A percentile compares a stretch with the other conserved stretches of the same genome.
Conservation (phyloP, 2,888 invertebrate genomes). For the Isotomurus palustris region DNA sequence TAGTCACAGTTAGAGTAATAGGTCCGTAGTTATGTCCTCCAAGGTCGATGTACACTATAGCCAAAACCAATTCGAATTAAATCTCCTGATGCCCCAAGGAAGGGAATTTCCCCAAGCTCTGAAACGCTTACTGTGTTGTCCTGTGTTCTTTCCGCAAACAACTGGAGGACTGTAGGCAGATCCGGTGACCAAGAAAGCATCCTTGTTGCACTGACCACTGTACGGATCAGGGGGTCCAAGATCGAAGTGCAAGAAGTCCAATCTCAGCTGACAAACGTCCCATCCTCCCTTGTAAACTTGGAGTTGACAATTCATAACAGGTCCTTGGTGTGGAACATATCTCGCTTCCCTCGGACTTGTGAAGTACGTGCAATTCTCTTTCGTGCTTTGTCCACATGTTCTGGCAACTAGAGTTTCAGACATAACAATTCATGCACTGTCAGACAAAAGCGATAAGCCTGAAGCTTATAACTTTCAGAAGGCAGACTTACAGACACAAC, state of each 20-base stretch:
- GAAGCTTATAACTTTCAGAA: no score
- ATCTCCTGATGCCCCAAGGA: no score
- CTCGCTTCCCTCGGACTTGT: constrained; percentile 44
- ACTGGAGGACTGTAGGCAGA: constrained; percentile 46
- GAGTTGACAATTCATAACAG: constrained; percentile 46
- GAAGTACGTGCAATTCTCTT: constrained; percentile 46
- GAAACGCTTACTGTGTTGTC: constrained; percentile 47
- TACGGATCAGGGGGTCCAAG: constrained; percentile 45
- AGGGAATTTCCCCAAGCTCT: no score
- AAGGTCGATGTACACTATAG: constrained; percentile 46
- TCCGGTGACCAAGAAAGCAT: constrained; percentile 46
- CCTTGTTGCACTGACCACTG: constrained; percentile 46
- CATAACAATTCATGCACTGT: no score
- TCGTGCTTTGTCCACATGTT: constrained; percentile 45
- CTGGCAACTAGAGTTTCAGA: constrained; percentile 34
- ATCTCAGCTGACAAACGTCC: constrained; percentile 45
- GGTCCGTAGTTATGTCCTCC: constrained; percentile 46
- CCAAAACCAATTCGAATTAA: neutral
- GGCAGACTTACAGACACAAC: constrained; percentile 43
- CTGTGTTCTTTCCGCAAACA: constrained; percentile 47
- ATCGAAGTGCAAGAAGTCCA: constrained; percentile 47
- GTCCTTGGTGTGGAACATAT: constrained; percentile 42
- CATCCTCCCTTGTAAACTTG: constrained; percentile 46
- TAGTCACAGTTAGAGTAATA: constrained; percentile 45
- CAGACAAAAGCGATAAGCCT: no score